Base-by-base conservation (phyloP, 2,113 vertebrate genomes). In the Edolisoma coerulescens region DNA sequence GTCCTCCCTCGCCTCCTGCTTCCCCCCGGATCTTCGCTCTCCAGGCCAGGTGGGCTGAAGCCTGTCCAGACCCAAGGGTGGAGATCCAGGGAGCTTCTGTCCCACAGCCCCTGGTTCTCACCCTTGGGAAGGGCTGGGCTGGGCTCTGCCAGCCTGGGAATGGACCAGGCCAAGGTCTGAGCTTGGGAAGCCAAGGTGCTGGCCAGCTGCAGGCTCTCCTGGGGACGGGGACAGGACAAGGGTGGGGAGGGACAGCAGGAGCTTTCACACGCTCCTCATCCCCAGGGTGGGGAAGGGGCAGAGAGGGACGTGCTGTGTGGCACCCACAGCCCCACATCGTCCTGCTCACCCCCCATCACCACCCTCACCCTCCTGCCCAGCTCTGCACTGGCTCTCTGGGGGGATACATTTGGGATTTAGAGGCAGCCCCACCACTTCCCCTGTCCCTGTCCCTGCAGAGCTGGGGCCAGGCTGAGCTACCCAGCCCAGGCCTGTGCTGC, bases 251-350 rank as follows among this genome's bases (percentile, higher is more conserved):
- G 37, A 52, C 56, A 53, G 42, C 44, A 61, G 65, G 42, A 75
- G 33, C 75, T 35, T 22, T 63, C 54, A 23, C 27, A 19, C 0
- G 1, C 53, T 82, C 26, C 32, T 61, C 33, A 33, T 15, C 1
- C 12, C 16, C 15, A 1, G 13, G 11, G 15, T 1, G 0, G 30
- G 53, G n/a, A 79, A 83, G 19, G 47, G 44, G 26, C 33, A 84
- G 74, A 70, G 41, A 44, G 19, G 65, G 54, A 32, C 9, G 35
- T 1, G 3, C 42, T 59, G 7, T 6, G 35, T 8, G 8, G 44
- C 78, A 44, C n/a, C 33, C 28, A 6, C 4, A 3, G 63, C 23
- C 41, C n/a, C 75, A 49, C n/a, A 39, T 3, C 0, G 0, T 37
- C 41, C 65, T 47, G n/a, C 2, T 35, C 56, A 32, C 4, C 50